phyloP scores from a whole-genome alignment of 2,797 vertebrate species.

The Pterois miles region DNA sequence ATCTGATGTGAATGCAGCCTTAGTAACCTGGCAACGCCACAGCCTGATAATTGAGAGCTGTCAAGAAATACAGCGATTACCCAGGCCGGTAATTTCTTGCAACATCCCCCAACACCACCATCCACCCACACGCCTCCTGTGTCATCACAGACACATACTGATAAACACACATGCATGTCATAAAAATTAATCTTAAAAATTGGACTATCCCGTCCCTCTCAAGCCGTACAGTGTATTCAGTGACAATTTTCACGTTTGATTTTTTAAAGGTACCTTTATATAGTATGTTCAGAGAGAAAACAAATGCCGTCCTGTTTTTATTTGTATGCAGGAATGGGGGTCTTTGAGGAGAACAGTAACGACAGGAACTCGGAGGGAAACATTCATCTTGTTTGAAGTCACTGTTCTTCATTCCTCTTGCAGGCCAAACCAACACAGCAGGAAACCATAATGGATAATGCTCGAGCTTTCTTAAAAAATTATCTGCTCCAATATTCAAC shows the following conservation, averaged over 20 bases:
- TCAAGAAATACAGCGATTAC: constrained; percentile 24
- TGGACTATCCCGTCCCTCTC: not conserved
- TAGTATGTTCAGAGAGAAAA: constrained; percentile 1
- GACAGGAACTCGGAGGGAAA: constrained; percentile 13
- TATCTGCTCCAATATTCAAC: constrained; percentile 15
- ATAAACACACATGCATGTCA: not conserved
- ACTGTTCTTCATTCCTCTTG: constrained; percentile 20
- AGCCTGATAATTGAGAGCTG: constrained; percentile 13
- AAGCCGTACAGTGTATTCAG: not conserved
- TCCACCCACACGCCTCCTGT: constrained; percentile 1
- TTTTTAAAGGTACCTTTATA: not conserved
- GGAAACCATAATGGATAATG: constrained; percentile 31
- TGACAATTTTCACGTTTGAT: not conserved
- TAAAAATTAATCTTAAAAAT: not conserved
- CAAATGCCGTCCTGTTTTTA: not conserved
- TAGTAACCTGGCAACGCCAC: constrained; percentile 48
- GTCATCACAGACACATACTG: not conserved
- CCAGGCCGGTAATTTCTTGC: constrained; percentile 29
- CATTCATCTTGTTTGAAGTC: constrained; percentile 32
- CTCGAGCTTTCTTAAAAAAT: constrained; percentile 26
- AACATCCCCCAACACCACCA: not conserved
- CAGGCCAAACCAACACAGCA: constrained; percentile 17
- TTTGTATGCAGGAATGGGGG: constrained; percentile 8
- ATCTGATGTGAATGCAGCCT: not conserved
- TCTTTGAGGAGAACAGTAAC: constrained; percentile 8